A percentile compares a stretch with the other conserved stretches of the same genome.
Conservation (phyloP, 2,888 invertebrate species). For the Diarsia dahlii region DNA sequence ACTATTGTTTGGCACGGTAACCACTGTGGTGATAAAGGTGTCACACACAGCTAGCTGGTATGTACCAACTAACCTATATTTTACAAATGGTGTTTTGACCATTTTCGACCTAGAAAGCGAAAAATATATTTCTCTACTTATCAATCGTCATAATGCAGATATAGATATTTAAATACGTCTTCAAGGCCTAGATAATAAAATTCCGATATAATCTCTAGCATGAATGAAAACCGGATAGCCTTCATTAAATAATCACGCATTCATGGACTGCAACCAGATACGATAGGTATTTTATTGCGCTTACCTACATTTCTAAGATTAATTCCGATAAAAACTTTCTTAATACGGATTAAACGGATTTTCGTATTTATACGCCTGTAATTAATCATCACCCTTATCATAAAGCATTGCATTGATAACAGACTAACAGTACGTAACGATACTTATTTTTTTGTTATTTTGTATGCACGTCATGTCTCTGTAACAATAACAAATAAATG, state of each 20-base stretch:
- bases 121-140: neutral
- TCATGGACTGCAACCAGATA: slow-evolving; percentile 10
- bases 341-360: slow-evolving; percentile 8
- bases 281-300: neutral
- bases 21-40: no score
- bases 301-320: neutral
- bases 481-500: no score
- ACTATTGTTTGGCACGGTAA: neutral
- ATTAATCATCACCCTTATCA: neutral
- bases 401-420: neutral
- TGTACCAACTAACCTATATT: neutral
- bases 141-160: neutral
- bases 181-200: neutral
- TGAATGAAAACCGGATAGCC: slow-evolving; percentile 25
- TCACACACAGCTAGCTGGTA: neutral
- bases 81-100: neutral
- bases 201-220: neutral
- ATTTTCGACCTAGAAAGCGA: neutral
- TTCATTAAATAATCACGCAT: slow-evolving; percentile 7
- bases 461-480: no score
- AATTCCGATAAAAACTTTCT: slow-evolving; percentile 3
- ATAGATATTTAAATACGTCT: slow-evolving; percentile 6
- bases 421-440: neutral
- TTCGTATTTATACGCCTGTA: neutral
- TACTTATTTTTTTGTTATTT: neutral